Evolutionary conservation across 2,113 vertebrate species (phyloP).

Genomic region (Phalacrocorax aristotelis): DNA sequence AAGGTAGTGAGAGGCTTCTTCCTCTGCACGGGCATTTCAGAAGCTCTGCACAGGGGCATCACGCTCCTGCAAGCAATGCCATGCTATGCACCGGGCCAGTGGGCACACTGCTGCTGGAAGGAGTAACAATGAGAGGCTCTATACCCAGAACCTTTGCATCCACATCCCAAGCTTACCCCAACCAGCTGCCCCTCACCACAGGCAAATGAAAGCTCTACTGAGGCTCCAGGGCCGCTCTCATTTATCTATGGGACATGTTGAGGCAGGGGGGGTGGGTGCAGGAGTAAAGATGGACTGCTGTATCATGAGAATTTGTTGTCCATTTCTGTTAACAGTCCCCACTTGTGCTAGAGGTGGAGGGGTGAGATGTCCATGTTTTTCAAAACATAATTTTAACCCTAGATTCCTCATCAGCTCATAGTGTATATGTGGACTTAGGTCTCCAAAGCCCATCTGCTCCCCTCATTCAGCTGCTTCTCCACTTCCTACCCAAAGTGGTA

Average conservation of each 20-base stretch:
- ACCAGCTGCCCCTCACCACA: accelerated
- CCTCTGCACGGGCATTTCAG: neutral
- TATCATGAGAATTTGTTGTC: accelerated
- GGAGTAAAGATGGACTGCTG: neutral
- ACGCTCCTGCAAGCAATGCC: neutral
- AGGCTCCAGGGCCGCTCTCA: neutral
- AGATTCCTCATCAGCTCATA: accelerated
- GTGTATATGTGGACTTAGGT: neutral
- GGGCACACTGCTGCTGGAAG: neutral
- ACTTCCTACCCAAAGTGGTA: neutral
- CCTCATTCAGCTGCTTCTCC: neutral
- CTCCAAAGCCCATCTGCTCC: neutral
- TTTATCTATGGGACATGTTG: accelerated
- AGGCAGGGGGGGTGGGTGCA: too few relatives aligned
- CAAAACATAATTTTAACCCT: neutral
- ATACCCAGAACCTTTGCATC: accelerated
- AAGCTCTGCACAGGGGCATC: neutral
- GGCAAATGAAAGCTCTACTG: neutral
- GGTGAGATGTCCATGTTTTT: neutral
- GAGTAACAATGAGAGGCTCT: neutral
- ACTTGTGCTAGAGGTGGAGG: neutral
- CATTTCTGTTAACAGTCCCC: neutral
- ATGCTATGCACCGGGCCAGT: accelerated
- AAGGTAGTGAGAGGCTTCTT: neutral
- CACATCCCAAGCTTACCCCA: accelerated